phyloP scores from a whole-genome alignment of 1,140 invertebrate genomes.

The Papilio aristodemus region DNA sequence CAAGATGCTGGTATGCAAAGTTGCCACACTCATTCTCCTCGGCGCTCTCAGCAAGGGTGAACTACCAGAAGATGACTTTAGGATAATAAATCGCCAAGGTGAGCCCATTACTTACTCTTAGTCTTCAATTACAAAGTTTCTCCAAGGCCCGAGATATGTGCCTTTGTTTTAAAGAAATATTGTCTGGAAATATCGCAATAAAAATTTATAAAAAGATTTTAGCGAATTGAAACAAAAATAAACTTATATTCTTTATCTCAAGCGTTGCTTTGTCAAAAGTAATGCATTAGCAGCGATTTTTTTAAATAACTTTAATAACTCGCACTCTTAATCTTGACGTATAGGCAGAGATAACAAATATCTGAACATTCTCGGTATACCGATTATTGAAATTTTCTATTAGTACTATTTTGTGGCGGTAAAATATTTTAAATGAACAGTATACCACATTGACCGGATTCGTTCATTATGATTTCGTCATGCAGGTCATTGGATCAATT shows the following conservation, averaged over 20 bases:
- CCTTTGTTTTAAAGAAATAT: neutral
- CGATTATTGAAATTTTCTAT: neutral
- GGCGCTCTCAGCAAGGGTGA: conserved; percentile 61
- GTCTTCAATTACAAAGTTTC: neutral
- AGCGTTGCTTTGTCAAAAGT: no score
- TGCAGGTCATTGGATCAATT: conserved; percentile 4
- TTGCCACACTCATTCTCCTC: conserved; percentile 58
- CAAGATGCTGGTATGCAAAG: conserved; percentile 58
- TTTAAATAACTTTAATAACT: no score
- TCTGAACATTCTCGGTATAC: no score
- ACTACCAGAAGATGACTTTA: conserved; percentile 72
- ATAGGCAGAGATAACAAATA: no score
- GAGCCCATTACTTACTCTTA: conserved; percentile 6
- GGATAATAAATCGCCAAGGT: conserved; percentile 75
- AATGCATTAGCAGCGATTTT: no score
- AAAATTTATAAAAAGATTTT: neutral
- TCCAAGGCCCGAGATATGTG: neutral
- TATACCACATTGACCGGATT: neutral
- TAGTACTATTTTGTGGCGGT: neutral
- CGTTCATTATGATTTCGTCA: conserved; percentile 15
- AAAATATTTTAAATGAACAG: neutral
- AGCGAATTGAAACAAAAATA: no score
- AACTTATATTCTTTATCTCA: no score
- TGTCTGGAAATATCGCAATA: neutral
- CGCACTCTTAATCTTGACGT: no score